A percentile compares a stretch with the other conserved stretches of the same genome.
phyloP scores from a whole-genome alignment of 2,113 vertebrate genomes.

The Podocnemis expansa region DNA sequence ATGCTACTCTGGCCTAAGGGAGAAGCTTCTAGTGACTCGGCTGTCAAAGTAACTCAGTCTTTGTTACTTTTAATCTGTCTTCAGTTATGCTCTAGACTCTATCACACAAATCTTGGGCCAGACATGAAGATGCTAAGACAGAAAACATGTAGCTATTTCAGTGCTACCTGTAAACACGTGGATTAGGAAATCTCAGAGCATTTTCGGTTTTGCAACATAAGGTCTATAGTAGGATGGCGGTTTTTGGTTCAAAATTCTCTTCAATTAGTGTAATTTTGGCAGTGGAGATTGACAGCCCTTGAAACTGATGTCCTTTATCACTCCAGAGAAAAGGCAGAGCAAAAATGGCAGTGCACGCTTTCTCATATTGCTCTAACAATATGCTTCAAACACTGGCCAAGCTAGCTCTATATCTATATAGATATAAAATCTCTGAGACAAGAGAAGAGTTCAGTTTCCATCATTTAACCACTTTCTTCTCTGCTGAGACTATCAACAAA shows the following conservation, averaged over 20 bases:
- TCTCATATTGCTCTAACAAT: neutral
- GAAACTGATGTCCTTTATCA: neutral
- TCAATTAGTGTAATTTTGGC: neutral
- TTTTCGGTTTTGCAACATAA: neutral
- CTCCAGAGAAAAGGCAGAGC: neutral
- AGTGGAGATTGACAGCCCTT: neutral
- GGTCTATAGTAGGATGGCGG: neutral
- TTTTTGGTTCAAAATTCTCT: neutral
- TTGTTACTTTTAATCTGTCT: neutral
- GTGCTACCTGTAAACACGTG: neutral
- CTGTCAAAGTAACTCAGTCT: neutral
- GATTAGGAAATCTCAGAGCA: neutral
- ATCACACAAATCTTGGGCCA: neutral
- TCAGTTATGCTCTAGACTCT: neutral
- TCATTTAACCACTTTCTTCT: neutral
- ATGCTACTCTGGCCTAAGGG: neutral
- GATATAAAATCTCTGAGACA: neutral
- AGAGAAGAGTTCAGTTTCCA: neutral
- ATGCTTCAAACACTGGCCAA: neutral
- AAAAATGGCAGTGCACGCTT: neutral
- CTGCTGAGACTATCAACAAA: neutral
- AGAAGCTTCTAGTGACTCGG: neutral
- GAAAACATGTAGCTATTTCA: constrained; percentile 3
- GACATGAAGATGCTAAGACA: neutral
- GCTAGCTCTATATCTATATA: too few relatives aligned